Conservation (phyloP, 2,888 invertebrate species). For the Zaprionus lineosus region DNA sequence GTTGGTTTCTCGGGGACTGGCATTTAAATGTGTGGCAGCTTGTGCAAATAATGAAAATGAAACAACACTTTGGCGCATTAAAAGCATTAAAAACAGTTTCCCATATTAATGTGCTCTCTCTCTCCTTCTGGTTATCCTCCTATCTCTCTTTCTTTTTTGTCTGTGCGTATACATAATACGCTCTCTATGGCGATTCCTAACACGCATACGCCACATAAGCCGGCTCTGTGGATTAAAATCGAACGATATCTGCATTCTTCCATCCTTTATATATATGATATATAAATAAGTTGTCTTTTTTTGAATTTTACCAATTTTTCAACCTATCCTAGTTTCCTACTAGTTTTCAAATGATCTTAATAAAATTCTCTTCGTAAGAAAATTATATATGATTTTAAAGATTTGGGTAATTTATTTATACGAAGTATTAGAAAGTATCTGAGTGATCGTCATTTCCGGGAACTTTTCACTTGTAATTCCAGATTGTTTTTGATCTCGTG, state of each 20-base stretch:
- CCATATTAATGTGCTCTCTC: constrained; percentile 61
- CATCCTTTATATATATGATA: background rate
- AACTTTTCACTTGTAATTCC: background rate
- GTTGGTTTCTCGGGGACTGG: constrained; percentile 36
- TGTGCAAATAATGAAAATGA: constrained; percentile 78
- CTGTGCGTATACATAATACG: constrained; percentile 68
- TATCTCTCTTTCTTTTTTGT: background rate
- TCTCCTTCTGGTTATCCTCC: background rate
- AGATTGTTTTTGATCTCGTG: background rate
- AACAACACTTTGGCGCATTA: constrained; percentile 78
- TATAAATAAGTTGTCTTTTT: too few species aligned
- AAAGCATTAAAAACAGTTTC: constrained; percentile 78
- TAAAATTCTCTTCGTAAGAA: too few species aligned
- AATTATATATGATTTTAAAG: too few species aligned
- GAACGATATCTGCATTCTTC: too few species aligned
- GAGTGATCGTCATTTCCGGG: background rate
- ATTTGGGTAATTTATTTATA: too few species aligned
- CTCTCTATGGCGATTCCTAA: constrained; percentile 28
- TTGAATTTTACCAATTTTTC: too few species aligned
- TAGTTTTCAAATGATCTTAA: too few species aligned
- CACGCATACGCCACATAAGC: constrained; percentile 63
- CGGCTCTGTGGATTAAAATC: constrained; percentile 18
- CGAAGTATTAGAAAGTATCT: background rate
- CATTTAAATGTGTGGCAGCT: constrained; percentile 76
- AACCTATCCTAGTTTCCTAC: too few species aligned